Evolutionary conservation across 2,888 invertebrate species (phyloP).

Genomic region (Copidosoma aretas): DNA sequence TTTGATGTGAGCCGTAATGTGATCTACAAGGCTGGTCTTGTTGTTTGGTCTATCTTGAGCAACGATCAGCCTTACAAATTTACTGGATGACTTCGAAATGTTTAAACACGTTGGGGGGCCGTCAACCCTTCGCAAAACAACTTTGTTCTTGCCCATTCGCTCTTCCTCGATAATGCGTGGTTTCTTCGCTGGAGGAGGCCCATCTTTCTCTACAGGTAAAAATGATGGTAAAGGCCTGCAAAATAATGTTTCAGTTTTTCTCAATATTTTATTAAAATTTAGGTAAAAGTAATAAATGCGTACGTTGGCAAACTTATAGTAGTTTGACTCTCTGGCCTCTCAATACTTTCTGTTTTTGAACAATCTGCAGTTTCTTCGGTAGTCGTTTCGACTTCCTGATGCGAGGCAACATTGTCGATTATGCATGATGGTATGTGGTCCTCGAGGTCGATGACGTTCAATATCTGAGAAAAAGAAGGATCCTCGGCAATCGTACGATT

Average conservation of each 20-base stretch:
- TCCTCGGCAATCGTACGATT: conserved; percentile 20
- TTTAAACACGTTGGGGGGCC: conserved; percentile 30
- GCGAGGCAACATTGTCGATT: conserved; percentile 16
- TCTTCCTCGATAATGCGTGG: conserved; percentile 30
- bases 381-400: conserved; percentile 29
- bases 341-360: neutral
- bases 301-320: neutral
- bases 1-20: conserved; percentile 38
- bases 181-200: conserved; percentile 31
- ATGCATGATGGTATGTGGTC: conserved; percentile 13
- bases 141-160: conserved; percentile 27
- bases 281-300: conserved; percentile 1
- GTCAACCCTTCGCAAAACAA: conserved; percentile 32
- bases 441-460: neutral
- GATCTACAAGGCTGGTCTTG: conserved; percentile 22
- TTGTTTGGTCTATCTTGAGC: conserved; percentile 32
- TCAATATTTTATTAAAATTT: neutral
- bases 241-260: neutral
- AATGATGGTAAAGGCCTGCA: neutral
- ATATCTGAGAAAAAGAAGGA: neutral
- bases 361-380: conserved; percentile 10
- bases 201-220: conserved; percentile 15
- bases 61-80: conserved; percentile 36
- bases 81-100: conserved; percentile 18
- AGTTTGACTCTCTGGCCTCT: neutral